phyloP scores from a whole-genome alignment of 2,888 invertebrate species.

The Mesochorus sp. region DNA sequence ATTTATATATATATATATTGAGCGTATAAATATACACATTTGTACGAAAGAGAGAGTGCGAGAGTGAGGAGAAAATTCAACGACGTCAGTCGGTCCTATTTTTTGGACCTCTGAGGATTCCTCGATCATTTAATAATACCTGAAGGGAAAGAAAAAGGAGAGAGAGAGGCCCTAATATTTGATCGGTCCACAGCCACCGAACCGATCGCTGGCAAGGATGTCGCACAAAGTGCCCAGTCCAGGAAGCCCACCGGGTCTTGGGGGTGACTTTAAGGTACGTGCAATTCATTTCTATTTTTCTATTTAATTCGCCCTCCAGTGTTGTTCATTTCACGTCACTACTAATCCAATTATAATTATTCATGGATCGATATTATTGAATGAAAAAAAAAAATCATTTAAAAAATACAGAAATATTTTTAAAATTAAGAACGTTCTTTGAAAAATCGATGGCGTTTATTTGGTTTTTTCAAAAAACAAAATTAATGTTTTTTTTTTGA shows the following conservation, averaged over 20 bases:
- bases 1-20: neutral
- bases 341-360: too few species aligned
- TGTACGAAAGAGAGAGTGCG: neutral
- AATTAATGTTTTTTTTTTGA: too few species aligned
- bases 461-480: too few species aligned
- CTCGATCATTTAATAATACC: neutral
- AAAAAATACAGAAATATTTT: too few species aligned
- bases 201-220: slow-evolving; percentile 68
- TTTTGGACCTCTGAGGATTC: slow-evolving; percentile 19
- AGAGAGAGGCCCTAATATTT: neutral
- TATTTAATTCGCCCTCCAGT: too few species aligned
- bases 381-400: too few species aligned
- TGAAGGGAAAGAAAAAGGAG: neutral
- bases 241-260: slow-evolving; percentile 74
- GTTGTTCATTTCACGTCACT: too few species aligned
- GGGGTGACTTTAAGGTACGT: slow-evolving; percentile 79
- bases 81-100: slow-evolving; percentile 8
- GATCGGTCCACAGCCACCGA: neutral
- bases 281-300: slow-evolving; percentile 3
- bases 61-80: neutral
- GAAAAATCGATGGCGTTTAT: too few species aligned
- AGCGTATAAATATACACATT: neutral
- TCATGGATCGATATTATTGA: too few species aligned
- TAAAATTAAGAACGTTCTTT: too few species aligned
- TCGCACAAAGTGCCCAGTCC: slow-evolving; percentile 75